phyloP scores from a whole-genome alignment of 2,797 vertebrate genomes.

The Xenentodon cancila region DNA sequence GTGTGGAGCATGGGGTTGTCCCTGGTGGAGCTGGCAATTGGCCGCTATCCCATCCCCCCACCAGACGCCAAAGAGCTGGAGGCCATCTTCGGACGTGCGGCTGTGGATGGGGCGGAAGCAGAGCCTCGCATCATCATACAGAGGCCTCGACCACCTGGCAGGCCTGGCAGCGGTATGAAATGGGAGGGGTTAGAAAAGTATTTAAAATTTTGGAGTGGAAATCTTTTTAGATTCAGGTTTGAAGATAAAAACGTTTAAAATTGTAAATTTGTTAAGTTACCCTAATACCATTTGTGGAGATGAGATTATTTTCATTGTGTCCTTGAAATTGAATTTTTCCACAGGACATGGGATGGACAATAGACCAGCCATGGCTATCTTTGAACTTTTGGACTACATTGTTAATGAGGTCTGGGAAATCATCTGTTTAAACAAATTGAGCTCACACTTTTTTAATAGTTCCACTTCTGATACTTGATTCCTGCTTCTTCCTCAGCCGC shows the following conservation, averaged over 20 bases:
- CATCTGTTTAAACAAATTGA: slow-evolving; percentile 14
- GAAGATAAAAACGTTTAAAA: too few relatives aligned
- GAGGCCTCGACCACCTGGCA: slow-evolving; percentile 90
- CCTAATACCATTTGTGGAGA: too few relatives aligned
- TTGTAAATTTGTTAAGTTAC: too few relatives aligned
- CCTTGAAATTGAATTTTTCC: slow-evolving; percentile 8
- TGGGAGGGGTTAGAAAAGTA: neutral
- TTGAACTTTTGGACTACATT: slow-evolving; percentile 98
- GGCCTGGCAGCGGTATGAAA: slow-evolving; percentile 90
- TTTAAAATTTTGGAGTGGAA: neutral
- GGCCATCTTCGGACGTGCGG: slow-evolving; percentile 90
- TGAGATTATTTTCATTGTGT: neutral
- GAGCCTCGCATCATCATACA: slow-evolving; percentile 88
- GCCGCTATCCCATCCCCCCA: slow-evolving; percentile 96
- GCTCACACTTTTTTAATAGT: neutral
- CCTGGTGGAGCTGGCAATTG: slow-evolving; percentile 95
- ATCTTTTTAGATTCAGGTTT: too few relatives aligned
- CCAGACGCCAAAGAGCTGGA: slow-evolving; percentile 96
- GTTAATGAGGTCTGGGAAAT: slow-evolving; percentile 92
- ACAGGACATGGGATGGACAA: slow-evolving; percentile 92
- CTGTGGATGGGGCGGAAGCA: slow-evolving; percentile 87
- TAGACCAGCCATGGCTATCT: slow-evolving; percentile 97
- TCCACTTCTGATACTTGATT: slow-evolving; percentile 34
- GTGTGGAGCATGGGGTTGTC: slow-evolving; percentile 99
- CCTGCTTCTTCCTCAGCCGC: slow-evolving; percentile 81